Evolutionary conservation across 2,113 vertebrate genomes (phyloP).

Genomic region (Neolamprologus variostigma): DNA sequence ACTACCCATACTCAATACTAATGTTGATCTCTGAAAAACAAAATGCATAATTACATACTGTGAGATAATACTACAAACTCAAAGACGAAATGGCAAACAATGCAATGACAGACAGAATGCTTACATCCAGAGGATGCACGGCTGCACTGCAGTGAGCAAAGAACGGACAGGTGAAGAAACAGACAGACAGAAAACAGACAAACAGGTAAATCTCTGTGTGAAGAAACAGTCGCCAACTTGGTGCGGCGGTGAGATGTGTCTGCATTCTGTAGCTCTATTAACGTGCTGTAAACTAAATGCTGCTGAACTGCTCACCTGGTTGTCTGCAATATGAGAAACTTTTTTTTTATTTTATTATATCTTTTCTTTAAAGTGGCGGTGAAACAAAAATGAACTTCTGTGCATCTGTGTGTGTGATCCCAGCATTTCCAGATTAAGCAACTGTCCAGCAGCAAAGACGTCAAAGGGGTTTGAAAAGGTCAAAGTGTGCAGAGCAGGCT

Average conservation of each 20-base stretch:
- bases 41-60: not conserved
- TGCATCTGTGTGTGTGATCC: not conserved
- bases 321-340: not conserved
- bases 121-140: conserved; percentile 59
- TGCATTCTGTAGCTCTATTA: not conserved
- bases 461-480: not conserved
- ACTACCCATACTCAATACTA: not conserved
- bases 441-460: not conserved
- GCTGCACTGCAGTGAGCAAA: conserved; percentile 53
- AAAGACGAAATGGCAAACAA: conserved; percentile 21
- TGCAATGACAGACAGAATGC: conserved; percentile 50
- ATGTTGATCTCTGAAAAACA: conserved; percentile 11
- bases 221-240: not conserved
- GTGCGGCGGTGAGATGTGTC: not conserved
- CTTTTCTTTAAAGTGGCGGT: not conserved
- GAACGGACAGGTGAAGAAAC: conserved; percentile 43
- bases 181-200: conserved; percentile 40
- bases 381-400: not conserved
- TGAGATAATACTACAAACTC: not conserved
- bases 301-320: not conserved
- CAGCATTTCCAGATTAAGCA: not conserved
- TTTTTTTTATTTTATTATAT: not conserved
- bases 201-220: conserved; percentile 22
- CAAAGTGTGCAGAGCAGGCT: conserved; percentile 5
- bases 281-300: not conserved